These are phyloP conservation scores for Gila robusta DNA, from an alignment of 2,797 vertebrate species.

Conservation along the genomic window DNA sequence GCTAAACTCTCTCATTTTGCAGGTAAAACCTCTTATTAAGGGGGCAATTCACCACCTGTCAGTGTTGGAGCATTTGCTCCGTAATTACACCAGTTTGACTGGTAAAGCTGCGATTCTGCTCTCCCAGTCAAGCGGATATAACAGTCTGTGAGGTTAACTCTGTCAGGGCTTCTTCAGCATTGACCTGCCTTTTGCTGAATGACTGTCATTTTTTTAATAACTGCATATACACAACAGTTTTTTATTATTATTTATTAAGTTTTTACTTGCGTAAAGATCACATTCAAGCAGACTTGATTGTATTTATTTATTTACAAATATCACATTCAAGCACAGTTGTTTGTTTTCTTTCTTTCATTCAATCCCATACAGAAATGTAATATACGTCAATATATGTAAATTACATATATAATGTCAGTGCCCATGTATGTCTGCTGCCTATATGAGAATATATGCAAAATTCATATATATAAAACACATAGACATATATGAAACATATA, in stretches of 20 bases:
- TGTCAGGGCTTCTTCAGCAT: not conserved
- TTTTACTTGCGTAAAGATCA: not conserved
- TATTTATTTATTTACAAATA: not conserved
- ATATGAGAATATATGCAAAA: too few species aligned
- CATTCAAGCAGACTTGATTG: not conserved
- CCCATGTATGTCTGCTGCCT: too few species aligned
- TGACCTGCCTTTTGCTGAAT: not conserved
- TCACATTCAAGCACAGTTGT: not conserved
- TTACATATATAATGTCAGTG: too few species aligned
- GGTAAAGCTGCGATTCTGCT: constrained; percentile 7
- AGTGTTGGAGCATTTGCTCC: not conserved
- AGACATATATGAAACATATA: too few species aligned
- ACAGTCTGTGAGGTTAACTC: not conserved
- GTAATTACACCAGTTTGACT: constrained; percentile 31
- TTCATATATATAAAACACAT: too few species aligned
- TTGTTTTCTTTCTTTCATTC: not conserved
- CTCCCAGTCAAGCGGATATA: not conserved
- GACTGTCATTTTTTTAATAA: not conserved
- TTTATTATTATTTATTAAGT: not conserved
- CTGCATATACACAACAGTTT: not conserved
- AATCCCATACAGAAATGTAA: too few species aligned
- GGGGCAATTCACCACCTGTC: constrained; percentile 24
- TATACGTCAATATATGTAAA: too few species aligned
- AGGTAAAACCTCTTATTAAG: constrained; percentile 26
- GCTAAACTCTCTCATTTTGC: not conserved